Base-by-base conservation (phyloP, 2,113 vertebrate genomes). In the Brienomyrus brachyistius region DNA sequence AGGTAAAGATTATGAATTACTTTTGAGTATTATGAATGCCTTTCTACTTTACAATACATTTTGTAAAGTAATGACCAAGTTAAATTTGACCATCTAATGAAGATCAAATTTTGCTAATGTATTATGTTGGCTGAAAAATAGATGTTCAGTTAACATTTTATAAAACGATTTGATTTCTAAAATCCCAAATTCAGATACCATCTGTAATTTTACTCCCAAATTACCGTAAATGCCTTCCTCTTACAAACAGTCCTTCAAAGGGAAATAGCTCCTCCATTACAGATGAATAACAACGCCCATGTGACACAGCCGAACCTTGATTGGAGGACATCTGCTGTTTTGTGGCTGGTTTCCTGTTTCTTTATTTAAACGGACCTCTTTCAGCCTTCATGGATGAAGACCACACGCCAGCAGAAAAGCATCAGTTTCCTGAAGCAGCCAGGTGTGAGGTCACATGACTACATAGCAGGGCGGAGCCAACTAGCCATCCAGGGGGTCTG, bases 331-430 rank as follows among this genome's bases (percentile, higher is more conserved):
- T 93, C 95, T 95, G 95, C 92, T 95, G 86, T 93, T 93, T 89
- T 92, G 92, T 91, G 93, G 88, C 86, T 91, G 89, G 91, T 92
- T 93, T 96, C 95, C 96, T 95, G 94, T 94, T 77, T 70, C 91
- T 93, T 90, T 92, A 92, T 84, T 50, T 52, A 86, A 90, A 86
- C 54, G n/a, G 88, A 43, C 52, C 43, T 31, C 56, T 66, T 48
- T 85, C 62, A 87, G 90, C 27, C 23, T 35, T 56, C 45, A 45
- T n/a, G 23, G 50, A 48, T n/a, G n/a, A n/a, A 51, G 90, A 50
- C 21, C 47, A 4, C 50, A 66, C 2, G 50, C 8, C 62, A 23
- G 23, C 54, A 91, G 93, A 92, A 92, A 87, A 91, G 92, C 91
- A 92, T 93, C 89, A 7, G 92, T 92, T 95, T 91, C 91, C 93